Evolutionary conservation across 2,888 invertebrate species (phyloP).

Genomic region (Ditula angustiorana): DNA sequence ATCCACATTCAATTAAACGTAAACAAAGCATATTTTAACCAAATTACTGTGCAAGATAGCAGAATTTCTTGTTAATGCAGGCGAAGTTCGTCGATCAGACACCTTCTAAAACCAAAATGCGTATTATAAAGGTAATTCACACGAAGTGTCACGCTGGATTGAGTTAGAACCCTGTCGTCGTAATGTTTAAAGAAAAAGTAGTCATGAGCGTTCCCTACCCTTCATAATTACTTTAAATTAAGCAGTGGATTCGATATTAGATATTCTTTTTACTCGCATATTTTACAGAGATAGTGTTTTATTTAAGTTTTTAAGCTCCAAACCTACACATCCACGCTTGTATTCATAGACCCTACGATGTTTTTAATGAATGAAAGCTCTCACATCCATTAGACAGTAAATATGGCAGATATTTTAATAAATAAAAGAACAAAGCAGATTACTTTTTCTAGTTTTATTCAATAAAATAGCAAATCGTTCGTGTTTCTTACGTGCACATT

Average conservation of each 20-base stretch:
- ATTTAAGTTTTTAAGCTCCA: neutral
- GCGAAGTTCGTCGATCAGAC: conserved; percentile 16
- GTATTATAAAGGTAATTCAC: conserved; percentile 27
- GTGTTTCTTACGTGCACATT: neutral
- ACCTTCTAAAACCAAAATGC: conserved; percentile 30
- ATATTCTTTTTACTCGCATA: neutral
- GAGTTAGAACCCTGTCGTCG: conserved; percentile 49
- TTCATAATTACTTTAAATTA: neutral
- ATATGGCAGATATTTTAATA: neutral
- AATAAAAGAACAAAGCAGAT: neutral
- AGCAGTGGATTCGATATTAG: neutral
- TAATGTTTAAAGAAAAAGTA: conserved; percentile 18
- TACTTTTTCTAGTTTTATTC: neutral
- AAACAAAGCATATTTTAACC: neutral
- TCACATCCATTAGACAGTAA: neutral
- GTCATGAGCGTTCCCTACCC: neutral
- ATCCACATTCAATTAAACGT: neutral
- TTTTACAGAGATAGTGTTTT: neutral
- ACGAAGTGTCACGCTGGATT: conserved; percentile 35
- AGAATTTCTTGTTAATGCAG: conserved; percentile 36
- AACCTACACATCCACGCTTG: neutral
- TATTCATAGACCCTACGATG: neutral
- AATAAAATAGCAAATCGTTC: neutral
- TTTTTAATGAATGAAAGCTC: neutral
- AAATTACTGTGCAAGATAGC: conserved; percentile 21